Conservation (phyloP, 2,888 invertebrate species). For the Cremastinae sp. region DNA sequence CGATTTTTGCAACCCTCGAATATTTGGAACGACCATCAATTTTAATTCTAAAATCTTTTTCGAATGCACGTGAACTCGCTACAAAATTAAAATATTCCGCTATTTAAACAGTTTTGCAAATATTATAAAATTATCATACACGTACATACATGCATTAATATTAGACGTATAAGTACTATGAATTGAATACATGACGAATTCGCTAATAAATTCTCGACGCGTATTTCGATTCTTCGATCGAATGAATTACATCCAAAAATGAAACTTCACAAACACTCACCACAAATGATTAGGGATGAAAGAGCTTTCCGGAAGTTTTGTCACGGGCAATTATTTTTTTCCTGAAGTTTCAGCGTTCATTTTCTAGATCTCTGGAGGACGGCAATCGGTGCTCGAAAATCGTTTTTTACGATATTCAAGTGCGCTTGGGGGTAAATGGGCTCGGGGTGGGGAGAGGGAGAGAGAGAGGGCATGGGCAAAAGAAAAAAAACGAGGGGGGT, state of each 20-base stretch:
- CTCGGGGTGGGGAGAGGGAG: neutral
- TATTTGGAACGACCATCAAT: neutral
- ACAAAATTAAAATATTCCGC: too few species aligned
- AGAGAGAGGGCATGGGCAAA: conserved; percentile 2
- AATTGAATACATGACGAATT: too few species aligned
- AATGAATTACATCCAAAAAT: too few species aligned
- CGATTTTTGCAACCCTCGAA: conserved; percentile 5
- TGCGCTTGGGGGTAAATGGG: conserved; percentile 14
- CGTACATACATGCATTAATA: too few species aligned
- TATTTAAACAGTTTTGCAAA: too few species aligned
- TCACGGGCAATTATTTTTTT: conserved; percentile 32
- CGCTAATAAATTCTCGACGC: too few species aligned
- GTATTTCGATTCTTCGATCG: too few species aligned
- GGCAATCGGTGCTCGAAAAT: conserved; percentile 40
- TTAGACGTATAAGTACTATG: too few species aligned
- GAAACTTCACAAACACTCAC: too few species aligned
- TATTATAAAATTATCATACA: too few species aligned
- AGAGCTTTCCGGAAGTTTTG: conserved; percentile 31
- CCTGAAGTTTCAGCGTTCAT: conserved; percentile 22
- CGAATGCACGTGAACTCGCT: too few species aligned
- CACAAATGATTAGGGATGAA: too few species aligned
- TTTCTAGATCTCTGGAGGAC: neutral
- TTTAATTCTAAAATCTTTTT: neutral
- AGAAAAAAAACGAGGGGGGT: conserved; percentile 25
- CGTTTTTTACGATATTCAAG: conserved; percentile 49